Percentiles rank a stretch among this genome's conserved stretches.
phyloP scores from a whole-genome alignment of 2,113 vertebrate species.

The Ceratotherium simum region DNA sequence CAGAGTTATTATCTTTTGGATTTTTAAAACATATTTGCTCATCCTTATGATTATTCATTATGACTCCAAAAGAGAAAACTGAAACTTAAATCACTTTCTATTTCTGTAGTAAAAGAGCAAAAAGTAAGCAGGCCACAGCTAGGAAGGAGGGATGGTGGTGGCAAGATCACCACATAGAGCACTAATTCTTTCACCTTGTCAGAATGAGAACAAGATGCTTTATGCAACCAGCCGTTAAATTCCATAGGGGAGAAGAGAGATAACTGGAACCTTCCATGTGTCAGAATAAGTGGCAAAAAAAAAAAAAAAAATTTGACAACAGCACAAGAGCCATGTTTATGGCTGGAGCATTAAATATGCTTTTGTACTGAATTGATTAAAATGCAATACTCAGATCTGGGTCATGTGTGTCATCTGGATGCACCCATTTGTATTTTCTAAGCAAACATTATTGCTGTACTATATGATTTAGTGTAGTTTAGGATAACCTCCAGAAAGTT shows the following conservation, averaged over 20 bases:
- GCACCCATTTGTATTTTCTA: background rate
- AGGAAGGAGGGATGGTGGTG: background rate
- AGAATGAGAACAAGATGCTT: background rate
- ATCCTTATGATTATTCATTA: constrained; percentile 73
- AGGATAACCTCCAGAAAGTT: background rate
- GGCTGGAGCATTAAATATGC: background rate
- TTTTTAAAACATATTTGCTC: constrained; percentile 71
- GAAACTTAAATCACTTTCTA: constrained; percentile 75
- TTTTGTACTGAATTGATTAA: background rate
- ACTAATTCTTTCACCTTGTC: constrained; percentile 47
- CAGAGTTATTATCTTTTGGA: constrained; percentile 63
- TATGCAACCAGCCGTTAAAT: background rate
- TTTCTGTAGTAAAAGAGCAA: constrained; percentile 19
- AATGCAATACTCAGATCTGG: background rate
- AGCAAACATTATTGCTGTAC: background rate
- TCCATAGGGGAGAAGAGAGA: background rate
- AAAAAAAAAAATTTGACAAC: background rate
- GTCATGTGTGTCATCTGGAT: background rate
- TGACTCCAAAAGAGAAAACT: constrained; percentile 73
- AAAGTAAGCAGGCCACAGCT: constrained; percentile 28
- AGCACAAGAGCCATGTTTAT: background rate
- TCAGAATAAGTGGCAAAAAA: background rate
- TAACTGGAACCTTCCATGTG: background rate
- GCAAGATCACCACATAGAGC: background rate
- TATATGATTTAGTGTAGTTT: background rate